phyloP scores from a whole-genome alignment of 2,888 invertebrate species.

The Fragum fragum region DNA sequence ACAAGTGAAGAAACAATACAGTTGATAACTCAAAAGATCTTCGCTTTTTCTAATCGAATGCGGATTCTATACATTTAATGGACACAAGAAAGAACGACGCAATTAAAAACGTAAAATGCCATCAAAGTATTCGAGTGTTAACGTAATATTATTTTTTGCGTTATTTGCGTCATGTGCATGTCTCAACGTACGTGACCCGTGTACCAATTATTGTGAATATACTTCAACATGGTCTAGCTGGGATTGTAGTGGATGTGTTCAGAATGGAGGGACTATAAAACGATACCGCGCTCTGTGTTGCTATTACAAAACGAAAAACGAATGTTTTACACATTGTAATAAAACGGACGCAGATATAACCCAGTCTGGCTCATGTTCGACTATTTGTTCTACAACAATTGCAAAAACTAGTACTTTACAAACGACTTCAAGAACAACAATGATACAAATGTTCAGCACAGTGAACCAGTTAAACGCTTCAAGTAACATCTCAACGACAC shows the following conservation, averaged over 20 bases:
- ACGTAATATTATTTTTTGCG: too few species aligned
- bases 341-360: not conserved
- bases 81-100: too few species aligned
- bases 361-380: not conserved
- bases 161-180: too few species aligned
- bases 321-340: not conserved
- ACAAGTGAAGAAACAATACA: too few species aligned
- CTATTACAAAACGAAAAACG: not conserved
- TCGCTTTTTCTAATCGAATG: too few species aligned
- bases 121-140: too few species aligned
- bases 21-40: too few species aligned
- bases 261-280: not conserved
- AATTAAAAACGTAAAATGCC: too few species aligned
- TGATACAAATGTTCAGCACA: not conserved
- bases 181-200: not conserved
- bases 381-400: not conserved
- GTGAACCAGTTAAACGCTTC: too few species aligned
- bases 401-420: not conserved
- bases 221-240: not conserved
- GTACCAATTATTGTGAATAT: not conserved
- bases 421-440: not conserved
- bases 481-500: too few species aligned
- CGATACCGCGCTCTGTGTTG: not conserved
- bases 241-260: not conserved
- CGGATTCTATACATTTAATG: too few species aligned